Percentiles rank a stretch among this genome's conserved stretches.
phyloP scores from a whole-genome alignment of 2,797 vertebrate species.

The Threskiornis aethiopicus region DNA sequence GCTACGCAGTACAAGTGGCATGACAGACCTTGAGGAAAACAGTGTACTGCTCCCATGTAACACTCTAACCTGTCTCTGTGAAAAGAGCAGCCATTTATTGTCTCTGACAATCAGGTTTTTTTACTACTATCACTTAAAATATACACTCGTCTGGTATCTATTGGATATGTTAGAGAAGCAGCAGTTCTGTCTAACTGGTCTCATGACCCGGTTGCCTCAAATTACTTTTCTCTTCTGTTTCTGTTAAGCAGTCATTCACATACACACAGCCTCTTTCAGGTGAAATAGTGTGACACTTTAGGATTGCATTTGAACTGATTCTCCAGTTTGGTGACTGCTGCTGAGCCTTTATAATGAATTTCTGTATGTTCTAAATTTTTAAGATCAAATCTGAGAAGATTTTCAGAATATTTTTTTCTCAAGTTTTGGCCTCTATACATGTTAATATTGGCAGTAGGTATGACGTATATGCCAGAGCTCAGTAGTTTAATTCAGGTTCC shows the following conservation, averaged over 20 bases:
- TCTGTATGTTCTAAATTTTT: neutral
- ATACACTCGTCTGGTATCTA: neutral
- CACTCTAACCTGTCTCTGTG: neutral
- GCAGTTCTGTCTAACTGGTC: neutral
- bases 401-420: neutral
- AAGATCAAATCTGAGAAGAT: neutral
- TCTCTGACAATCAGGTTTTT: neutral
- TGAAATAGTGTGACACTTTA: accelerated
- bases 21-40: neutral
- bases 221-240: neutral
- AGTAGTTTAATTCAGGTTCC: neutral
- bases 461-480: neutral
- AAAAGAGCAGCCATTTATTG: neutral
- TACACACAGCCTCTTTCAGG: accelerated
- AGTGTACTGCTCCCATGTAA: neutral
- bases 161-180: neutral
- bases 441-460: neutral
- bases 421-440: accelerated
- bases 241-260: neutral
- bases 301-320: neutral
- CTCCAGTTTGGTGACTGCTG: neutral
- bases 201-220: neutral
- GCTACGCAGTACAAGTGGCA: accelerated
- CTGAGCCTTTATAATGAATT: neutral
- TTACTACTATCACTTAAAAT: neutral